phyloP scores from a whole-genome alignment of 1,140 invertebrate genomes.

The Oreohelix idahoensis region DNA sequence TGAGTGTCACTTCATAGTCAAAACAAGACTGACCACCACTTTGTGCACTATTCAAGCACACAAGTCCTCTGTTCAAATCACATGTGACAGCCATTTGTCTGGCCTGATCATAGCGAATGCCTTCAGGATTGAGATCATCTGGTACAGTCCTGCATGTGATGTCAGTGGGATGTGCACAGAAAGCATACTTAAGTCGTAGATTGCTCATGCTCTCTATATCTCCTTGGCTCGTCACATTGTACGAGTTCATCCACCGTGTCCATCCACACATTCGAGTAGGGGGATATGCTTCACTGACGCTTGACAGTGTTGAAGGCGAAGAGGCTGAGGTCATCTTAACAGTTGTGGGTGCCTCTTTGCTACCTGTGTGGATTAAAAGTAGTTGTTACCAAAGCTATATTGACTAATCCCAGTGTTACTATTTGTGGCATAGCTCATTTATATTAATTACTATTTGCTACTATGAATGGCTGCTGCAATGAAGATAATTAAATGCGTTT shows the following conservation, averaged over 20 bases:
- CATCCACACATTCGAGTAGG: constrained; percentile 76
- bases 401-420: not conserved
- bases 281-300: not conserved
- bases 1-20: constrained; percentile 60
- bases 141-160: constrained; percentile 11
- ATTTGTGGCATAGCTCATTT: not conserved
- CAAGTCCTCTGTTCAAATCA: constrained; percentile 56
- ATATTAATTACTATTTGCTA: no score
- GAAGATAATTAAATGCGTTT: no score
- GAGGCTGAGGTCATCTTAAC: not conserved
- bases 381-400: not conserved
- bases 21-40: constrained; percentile 44
- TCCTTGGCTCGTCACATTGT: constrained; percentile 43
- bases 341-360: constrained; percentile 19
- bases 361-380: not conserved
- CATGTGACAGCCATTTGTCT: constrained; percentile 54
- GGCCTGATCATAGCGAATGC: not conserved
- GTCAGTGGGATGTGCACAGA: constrained; percentile 42
- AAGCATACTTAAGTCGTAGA: constrained; percentile 46
- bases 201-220: constrained; percentile 53
- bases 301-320: constrained; percentile 26
- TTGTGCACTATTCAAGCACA: constrained; percentile 57
- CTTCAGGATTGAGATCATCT: not conserved
- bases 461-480: no score
- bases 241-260: constrained; percentile 83